phyloP scores from a whole-genome alignment of 2,888 invertebrate genomes.

The Liopterus haemorrhoidalis region DNA sequence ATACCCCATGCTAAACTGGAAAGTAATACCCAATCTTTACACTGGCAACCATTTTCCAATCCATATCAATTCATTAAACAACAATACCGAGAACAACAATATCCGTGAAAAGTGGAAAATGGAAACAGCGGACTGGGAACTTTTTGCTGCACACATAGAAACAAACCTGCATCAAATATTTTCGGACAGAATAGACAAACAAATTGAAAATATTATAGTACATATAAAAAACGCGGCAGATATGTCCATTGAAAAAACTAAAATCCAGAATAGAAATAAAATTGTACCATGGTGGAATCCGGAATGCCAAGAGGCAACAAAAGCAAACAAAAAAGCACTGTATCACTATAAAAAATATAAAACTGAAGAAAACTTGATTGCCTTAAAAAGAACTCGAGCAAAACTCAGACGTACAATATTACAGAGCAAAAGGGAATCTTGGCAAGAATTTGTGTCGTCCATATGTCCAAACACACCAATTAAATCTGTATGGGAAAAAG shows the following conservation, averaged over 20 bases:
- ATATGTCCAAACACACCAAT: too few species aligned
- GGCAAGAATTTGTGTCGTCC: too few species aligned
- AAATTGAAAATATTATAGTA: background rate
- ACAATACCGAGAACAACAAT: background rate
- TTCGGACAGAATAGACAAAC: background rate
- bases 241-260: background rate
- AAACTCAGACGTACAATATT: background rate
- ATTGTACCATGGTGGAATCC: background rate
- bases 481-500: too few species aligned
- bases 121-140: background rate
- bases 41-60: constrained; percentile 31
- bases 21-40: constrained; percentile 9
- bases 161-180: background rate
- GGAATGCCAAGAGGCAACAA: background rate
- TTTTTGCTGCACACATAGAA: background rate
- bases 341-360: background rate
- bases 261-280: background rate
- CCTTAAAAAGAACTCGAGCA: constrained; percentile 3
- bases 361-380: constrained; percentile 3
- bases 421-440: background rate
- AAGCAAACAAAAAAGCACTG: constrained; percentile 1
- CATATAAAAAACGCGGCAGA: background rate
- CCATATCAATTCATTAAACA: background rate
- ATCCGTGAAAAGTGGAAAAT: constrained; percentile 3
- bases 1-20: constrained; percentile 16